Evolutionary conservation across 2,797 vertebrate species (phyloP).

Genomic region (Morus bassanus): DNA sequence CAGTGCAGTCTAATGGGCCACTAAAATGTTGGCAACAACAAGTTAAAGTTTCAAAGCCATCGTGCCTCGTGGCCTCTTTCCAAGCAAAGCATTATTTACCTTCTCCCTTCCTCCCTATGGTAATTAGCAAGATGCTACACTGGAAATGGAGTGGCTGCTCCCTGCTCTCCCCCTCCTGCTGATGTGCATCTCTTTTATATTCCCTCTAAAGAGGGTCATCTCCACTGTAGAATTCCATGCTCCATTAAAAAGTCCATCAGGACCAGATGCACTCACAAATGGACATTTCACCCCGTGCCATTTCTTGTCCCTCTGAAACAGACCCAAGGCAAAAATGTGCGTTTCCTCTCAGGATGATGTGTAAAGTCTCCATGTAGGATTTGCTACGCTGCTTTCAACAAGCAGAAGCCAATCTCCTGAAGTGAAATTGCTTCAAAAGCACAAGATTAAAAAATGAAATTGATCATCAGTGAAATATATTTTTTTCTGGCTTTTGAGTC

Average conservation of each 20-base stretch:
- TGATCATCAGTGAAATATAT: neutral
- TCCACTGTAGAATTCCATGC: neutral
- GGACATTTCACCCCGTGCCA: fast-evolving
- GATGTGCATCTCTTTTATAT: neutral
- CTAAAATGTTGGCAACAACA: neutral
- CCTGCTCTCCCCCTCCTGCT: neutral
- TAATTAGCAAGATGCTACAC: neutral
- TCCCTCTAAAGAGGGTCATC: neutral
- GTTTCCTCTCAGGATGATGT: neutral
- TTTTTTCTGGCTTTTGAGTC: neutral
- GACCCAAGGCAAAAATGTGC: neutral
- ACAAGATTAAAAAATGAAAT: neutral
- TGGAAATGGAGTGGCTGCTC: neutral
- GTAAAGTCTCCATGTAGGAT: neutral
- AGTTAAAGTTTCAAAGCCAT: neutral
- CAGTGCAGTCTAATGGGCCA: neutral
- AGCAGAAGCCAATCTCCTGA: neutral
- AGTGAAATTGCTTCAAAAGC: neutral
- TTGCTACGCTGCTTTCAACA: neutral
- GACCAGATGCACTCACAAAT: neutral
- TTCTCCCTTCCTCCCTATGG: neutral
- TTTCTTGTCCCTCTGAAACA: neutral
- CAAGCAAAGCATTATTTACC: neutral
- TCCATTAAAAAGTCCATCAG: neutral
- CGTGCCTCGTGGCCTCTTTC: neutral